Base-by-base conservation (phyloP, 2,797 vertebrate genomes). In the Scolopax bukidnonensis region DNA sequence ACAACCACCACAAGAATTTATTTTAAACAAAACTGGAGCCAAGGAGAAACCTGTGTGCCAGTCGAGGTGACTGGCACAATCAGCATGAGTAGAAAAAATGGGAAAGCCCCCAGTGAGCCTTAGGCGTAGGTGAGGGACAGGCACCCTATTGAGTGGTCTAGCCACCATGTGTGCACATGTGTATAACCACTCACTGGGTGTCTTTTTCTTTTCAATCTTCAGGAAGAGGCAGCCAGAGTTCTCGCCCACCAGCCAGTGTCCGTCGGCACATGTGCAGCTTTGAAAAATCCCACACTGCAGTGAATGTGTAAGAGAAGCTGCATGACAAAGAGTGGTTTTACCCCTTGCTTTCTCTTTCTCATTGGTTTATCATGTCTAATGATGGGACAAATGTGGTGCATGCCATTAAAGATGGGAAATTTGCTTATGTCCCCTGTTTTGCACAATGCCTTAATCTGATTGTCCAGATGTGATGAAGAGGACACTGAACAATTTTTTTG, bases 221-320 rank as follows among this genome's bases (percentile, higher is more conserved):
- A 98, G 98, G 98, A 98, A 98, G 98, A 98, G 98, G 97, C 98
- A 98, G 98, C 98, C 98, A 98, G 98, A 98, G 71, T 98, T 98
- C 98, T 97, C 98, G 98, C 98, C 98, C 97, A 98, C 97, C 98
- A 98, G 96, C 97, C 98, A 98, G 90, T 98, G 98, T 98, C 98
- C 98, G 98, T 98, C 98, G 98, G 97, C 98, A 98, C 98, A 98
- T 96, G 98, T 98, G 98, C 98, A 98, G 97, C 98, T 98, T 98
- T 98, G 98, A 98, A 98, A 98, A 97, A 85, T 96, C 98, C 98
- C 97, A 98, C 97, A 97, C 98, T 98, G 97, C 98, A 98, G 97
- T 98, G 98, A 98, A 98, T 98, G 98, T 98, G 98, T 98, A 98
- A 98, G 98, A 98, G 94, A 98, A 98, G 98, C 98, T 98, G 98